Base-by-base conservation (phyloP, 2,888 invertebrate genomes). In the Sericinus montela region DNA sequence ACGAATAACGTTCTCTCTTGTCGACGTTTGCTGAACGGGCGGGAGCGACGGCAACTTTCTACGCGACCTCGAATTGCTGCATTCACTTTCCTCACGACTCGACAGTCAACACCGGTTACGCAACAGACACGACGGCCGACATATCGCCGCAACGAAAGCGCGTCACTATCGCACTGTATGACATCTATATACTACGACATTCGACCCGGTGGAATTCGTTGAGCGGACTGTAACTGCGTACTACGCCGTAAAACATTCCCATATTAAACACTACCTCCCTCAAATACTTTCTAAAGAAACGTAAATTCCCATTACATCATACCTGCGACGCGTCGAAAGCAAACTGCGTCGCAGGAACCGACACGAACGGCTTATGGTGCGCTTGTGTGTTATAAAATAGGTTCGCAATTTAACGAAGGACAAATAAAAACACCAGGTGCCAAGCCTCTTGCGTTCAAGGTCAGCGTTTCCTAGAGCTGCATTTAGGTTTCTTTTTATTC, bases 381-480 rank as follows among this genome's bases (percentile, higher is more conserved):
- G 25, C 25, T 6, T 8, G 25, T 25, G 8, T 25, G 75, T 78
- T 78, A 72, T 75, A 75, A 81, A 78, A 80, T 78, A 71, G 72
- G 74, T 75, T 78, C 72, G 83, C 83, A 77, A 80, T 75, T 77
- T 77, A 78, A 75, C 67, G 75, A 85, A 83, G 80, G 80, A 76
- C 80, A 82, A 67, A 82, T 77, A 86, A 88, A 83, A 85, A 87
- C 86, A 76, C 87, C 87, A 88, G 87, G 85, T 88, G 88, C 84
- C 80, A 65, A 72, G 82, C 77, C 82, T 79, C 75, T 80, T 80
- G 81, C 72, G 77, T 76, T 72, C 87, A 88, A 88, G 88, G 87
- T 79, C 80, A 85, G 81, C 77, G 71, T 81, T 87, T 87, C 87
- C 86, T 88, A 87, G 87, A 84, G 87, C 76, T 87, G 86, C 87